These are phyloP conservation scores for Drosophila takahashii DNA, from an alignment of 1,140 invertebrate species.

Conservation along the genomic window DNA sequence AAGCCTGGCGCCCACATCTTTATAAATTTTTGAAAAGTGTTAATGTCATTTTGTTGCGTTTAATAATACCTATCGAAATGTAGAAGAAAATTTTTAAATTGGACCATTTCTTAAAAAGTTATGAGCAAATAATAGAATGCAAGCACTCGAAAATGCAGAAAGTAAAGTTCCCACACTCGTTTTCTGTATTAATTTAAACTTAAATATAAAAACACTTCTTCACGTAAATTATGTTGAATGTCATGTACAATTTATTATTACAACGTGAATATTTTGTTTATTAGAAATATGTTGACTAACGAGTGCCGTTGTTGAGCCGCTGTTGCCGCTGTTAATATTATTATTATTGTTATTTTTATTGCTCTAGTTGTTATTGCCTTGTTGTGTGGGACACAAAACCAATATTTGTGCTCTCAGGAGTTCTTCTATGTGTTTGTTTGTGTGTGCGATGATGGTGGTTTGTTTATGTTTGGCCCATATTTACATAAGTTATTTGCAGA, in stretches of 20 bases:
- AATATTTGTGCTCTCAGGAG: slow-evolving; percentile 19
- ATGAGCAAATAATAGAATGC: too few species aligned
- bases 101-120: too few species aligned
- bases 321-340: slow-evolving; percentile 6
- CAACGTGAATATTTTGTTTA: slow-evolving; percentile 4
- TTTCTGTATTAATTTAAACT: background rate
- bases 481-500: slow-evolving; percentile 48
- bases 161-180: too few species aligned
- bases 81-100: too few species aligned
- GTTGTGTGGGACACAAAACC: slow-evolving; percentile 19
- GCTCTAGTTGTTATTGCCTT: slow-evolving; percentile 14
- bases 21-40: too few species aligned
- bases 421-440: background rate
- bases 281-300: slow-evolving; percentile 16
- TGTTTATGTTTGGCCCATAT: slow-evolving; percentile 43
- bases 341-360: slow-evolving; percentile 35
- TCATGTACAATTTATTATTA: slow-evolving; percentile 12
- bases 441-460: background rate
- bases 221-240: slow-evolving; percentile 24
- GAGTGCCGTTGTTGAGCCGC: slow-evolving; percentile 3
- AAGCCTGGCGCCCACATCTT: too few species aligned
- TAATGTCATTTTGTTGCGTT: too few species aligned
- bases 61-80: too few species aligned
- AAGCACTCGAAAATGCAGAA: too few species aligned
- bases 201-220: too few species aligned